A percentile compares a stretch with the other conserved stretches of the same genome.
phyloP scores from a whole-genome alignment of 92 coral and sea anemone genomes.

The Actinostola sp. region DNA sequence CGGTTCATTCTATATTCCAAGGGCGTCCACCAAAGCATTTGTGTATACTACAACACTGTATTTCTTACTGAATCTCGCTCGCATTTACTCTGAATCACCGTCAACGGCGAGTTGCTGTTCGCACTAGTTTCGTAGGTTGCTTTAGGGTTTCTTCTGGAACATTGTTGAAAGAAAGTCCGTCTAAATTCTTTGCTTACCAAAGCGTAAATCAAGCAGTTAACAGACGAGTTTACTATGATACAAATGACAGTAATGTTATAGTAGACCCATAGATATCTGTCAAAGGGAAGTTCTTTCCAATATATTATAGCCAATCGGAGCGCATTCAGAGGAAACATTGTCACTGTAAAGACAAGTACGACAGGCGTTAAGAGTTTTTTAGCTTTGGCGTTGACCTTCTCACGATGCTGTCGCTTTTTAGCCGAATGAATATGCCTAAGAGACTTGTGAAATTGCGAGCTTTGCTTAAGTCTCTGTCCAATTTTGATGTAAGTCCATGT shows the following conservation, averaged over 20 bases:
- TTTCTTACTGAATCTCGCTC: not conserved
- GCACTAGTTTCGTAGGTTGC: not conserved
- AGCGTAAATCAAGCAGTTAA: conserved; percentile 64
- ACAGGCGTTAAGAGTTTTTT: conserved; percentile 63
- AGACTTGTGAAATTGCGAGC: conserved; percentile 47
- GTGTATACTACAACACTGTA: not conserved
- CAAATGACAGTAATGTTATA: conserved; percentile 50
- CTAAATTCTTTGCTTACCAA: conserved; percentile 67
- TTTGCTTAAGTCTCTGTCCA: conserved; percentile 41
- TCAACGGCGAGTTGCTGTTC: conserved; percentile 8
- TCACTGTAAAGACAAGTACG: conserved; percentile 52
- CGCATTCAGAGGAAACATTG: conserved; percentile 61
- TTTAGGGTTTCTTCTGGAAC: not conserved
- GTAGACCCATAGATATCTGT: conserved; percentile 54
- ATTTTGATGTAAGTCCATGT: conserved; percentile 48
- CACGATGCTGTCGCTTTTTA: conserved; percentile 21
- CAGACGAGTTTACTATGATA: conserved; percentile 54
- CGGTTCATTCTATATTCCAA: no score
- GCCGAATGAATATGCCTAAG: conserved; percentile 17
- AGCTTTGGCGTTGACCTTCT: conserved; percentile 51
- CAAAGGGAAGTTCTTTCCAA: conserved; percentile 24
- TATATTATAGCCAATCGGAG: conserved; percentile 44
- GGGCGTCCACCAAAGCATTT: no score
- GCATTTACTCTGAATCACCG: not conserved
- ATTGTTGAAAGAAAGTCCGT: conserved; percentile 21